A percentile compares a stretch with the other conserved stretches of the same genome.
Evolutionary conservation across 2,113 vertebrate genomes (phyloP).

Genomic region (Hiodon tergisus): DNA sequence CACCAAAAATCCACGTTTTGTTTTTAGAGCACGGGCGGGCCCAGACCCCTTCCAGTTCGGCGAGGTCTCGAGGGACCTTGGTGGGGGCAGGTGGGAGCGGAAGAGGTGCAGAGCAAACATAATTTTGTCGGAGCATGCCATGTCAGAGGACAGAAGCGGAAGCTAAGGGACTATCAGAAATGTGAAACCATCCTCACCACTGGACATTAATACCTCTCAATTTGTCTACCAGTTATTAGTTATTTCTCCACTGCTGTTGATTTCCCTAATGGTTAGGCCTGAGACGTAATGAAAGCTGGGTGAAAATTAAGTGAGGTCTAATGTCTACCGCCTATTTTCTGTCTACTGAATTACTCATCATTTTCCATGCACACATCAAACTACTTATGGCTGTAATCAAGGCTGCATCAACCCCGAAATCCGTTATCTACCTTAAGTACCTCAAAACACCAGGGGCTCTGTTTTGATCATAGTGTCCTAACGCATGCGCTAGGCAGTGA

Average conservation of each 20-base stretch:
- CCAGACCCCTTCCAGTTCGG: too few species aligned
- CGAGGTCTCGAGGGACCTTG: neutral
- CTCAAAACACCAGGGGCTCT: too few species aligned
- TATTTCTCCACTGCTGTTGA: constrained; percentile 1
- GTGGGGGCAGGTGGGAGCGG: neutral
- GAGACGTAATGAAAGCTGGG: constrained; percentile 2
- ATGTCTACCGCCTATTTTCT: neutral
- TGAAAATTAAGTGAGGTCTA: neutral
- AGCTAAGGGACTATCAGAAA: neutral
- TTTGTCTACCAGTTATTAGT: constrained; percentile 20
- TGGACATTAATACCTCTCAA: constrained; percentile 16
- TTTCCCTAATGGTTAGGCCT: neutral
- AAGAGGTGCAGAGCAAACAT: neutral
- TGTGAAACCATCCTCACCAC: neutral
- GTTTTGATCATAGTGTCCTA: too few species aligned
- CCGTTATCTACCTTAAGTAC: too few species aligned
- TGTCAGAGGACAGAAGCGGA: neutral
- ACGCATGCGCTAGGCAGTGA: too few species aligned
- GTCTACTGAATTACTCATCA: neutral
- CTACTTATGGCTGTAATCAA: neutral
- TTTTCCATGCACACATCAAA: neutral
- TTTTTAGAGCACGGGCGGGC: neutral
- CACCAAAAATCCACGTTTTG: neutral
- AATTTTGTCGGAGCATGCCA: neutral
- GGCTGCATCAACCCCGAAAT: neutral